These are phyloP conservation scores for Egretta garzetta DNA, from an alignment of 2,113 vertebrate genomes.

Conservation along the genomic window DNA sequence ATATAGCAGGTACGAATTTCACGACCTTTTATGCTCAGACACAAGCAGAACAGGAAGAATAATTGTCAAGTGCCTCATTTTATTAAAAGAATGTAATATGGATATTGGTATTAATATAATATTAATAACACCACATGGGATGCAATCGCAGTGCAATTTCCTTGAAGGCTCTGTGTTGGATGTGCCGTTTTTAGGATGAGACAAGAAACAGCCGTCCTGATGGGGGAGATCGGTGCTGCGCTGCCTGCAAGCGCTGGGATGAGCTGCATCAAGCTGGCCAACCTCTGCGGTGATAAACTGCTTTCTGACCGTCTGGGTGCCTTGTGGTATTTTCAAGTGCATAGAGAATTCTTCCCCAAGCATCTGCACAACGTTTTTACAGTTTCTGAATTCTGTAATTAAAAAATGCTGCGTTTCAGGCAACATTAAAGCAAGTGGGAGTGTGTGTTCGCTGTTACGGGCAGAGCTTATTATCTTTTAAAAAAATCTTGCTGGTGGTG, in stretches of 20 bases:
- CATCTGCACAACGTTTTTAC: background rate
- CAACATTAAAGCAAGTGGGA: background rate
- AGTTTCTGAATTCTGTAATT: background rate
- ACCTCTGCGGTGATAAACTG: background rate
- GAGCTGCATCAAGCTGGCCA: background rate
- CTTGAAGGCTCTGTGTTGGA: background rate
- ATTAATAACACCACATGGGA: background rate
- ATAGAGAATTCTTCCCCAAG: background rate
- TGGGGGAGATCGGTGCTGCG: background rate
- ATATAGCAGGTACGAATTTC: background rate
- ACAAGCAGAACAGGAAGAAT: background rate
- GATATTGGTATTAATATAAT: background rate
- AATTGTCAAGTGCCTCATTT: background rate
- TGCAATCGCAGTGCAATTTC: background rate
- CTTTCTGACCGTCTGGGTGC: background rate
- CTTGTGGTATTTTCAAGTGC: background rate
- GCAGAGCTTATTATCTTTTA: background rate
- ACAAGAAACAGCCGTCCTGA: background rate
- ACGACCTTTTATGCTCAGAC: background rate
- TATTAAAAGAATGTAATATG: background rate
- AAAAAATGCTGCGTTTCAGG: background rate
- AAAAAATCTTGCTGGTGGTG: background rate
- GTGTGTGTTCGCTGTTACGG: background rate
- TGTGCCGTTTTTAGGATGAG: background rate
- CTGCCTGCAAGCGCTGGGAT: background rate